phyloP scores from a whole-genome alignment of 2,113 vertebrate species.

The Lagopus muta region DNA sequence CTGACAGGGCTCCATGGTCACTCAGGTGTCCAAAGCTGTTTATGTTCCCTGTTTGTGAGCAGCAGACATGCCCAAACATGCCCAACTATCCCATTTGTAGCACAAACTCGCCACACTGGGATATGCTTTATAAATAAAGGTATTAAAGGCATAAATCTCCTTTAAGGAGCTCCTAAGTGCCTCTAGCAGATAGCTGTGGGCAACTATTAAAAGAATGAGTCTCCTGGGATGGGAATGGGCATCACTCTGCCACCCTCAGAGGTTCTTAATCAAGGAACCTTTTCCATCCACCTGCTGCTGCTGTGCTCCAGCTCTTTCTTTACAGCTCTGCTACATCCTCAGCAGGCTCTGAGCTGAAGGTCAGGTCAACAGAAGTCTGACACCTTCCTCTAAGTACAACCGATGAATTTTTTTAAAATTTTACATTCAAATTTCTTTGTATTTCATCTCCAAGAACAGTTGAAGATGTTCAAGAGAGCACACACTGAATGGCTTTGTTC shows the following conservation, averaged over 20 bases:
- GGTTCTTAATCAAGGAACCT: not conserved
- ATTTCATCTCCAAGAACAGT: not conserved
- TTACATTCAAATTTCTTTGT: not conserved
- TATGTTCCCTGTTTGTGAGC: not conserved
- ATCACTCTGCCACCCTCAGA: not conserved
- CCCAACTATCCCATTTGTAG: too few species aligned
- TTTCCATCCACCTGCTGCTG: not conserved
- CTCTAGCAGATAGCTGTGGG: not conserved
- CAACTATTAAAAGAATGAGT: conserved; percentile 5
- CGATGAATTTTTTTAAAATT: not conserved
- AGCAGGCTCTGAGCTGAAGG: not conserved
- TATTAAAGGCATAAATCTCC: not conserved
- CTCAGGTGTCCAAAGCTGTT: not conserved
- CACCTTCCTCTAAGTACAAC: not conserved
- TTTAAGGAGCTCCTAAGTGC: not conserved
- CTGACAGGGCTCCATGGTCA: not conserved
- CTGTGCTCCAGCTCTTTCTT: not conserved
- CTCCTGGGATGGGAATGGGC: not conserved
- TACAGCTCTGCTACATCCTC: conserved; percentile 17
- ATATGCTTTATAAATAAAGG: not conserved
- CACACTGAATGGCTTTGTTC: not conserved
- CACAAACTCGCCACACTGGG: not conserved
- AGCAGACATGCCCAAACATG: fast-evolving
- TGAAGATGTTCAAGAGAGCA: not conserved
- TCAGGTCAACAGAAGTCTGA: not conserved